A percentile compares a stretch with the other conserved stretches of the same genome.
Evolutionary conservation across 2,888 invertebrate species (phyloP).

Genomic region (Epinotia demarniana): DNA sequence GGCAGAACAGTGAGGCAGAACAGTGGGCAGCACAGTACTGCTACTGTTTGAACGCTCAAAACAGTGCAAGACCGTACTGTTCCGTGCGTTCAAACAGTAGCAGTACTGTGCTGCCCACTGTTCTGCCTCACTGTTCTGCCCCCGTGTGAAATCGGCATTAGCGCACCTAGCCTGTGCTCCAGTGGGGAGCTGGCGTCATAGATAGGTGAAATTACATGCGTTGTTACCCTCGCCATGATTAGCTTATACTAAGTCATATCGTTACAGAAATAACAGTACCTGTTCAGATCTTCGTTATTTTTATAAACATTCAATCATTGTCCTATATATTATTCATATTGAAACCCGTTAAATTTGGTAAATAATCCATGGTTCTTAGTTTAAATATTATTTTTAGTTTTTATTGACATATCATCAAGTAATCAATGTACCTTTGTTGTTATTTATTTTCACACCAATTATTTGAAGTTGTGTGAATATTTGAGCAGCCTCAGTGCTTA

Average conservation of each 20-base stretch:
- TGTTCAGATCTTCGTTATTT: slow-evolving; percentile 32
- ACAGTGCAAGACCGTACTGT: too few species aligned
- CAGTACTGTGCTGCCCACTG: too few species aligned
- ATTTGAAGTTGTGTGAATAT: slow-evolving; percentile 5
- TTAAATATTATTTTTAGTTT: slow-evolving; percentile 7
- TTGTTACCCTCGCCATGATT: slow-evolving; percentile 56
- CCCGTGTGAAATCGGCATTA: too few species aligned
- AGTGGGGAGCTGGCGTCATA: slow-evolving; percentile 14
- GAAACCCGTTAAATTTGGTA: not conserved
- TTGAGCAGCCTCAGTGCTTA: slow-evolving; percentile 4
- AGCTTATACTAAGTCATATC: slow-evolving; percentile 54
- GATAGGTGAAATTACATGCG: slow-evolving; percentile 51
- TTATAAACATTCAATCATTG: slow-evolving; percentile 7
- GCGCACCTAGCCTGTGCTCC: not conserved
- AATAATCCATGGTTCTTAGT: slow-evolving; percentile 15
- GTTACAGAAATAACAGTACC: slow-evolving; percentile 29
- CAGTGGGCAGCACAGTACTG: too few species aligned
- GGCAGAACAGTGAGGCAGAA: too few species aligned
- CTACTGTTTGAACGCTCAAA: too few species aligned
- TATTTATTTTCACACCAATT: slow-evolving; percentile 45
- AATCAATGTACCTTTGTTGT: slow-evolving; percentile 48
- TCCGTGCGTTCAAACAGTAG: too few species aligned
- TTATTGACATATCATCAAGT: slow-evolving; percentile 76
- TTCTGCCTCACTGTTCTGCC: too few species aligned
- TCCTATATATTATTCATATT: slow-evolving; percentile 15